Base-by-base conservation (phyloP, 2,888 invertebrate genomes). In the Margaritifera margaritifera region DNA sequence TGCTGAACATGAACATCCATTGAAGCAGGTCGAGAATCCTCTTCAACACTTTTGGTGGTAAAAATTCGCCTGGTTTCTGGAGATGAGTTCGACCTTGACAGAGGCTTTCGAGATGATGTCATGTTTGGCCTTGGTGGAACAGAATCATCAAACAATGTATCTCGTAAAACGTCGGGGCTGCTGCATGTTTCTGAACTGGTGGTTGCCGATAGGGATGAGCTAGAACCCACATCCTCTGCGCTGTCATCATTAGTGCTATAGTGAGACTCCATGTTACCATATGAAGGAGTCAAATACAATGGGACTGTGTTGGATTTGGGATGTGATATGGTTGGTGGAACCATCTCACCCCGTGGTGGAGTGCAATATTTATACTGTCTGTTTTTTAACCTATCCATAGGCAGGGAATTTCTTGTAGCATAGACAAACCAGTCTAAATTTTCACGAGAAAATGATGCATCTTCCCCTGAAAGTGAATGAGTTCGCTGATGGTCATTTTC, bases 361-460 rank as follows among this genome's bases (percentile, higher is more conserved):
- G 79, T 77, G 63, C 77, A 78, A 63, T 78, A 77, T 62, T 78
- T 79, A 24, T 71, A 72, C 15, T 71, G 69, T 53, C 63, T 64
- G 25, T 62, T 65, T 20, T 70, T 54, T 56, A 77, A 66, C 53
- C 75, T 78, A 42, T 77, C 72, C 4, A 81, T 73, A n/a, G 80
- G 80, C 25, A 80, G 64, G 15, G 80, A 79, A 66, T 84, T 85
- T 69, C 84, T 77, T 63, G 84, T 86, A 5, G 84, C 76, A 72
- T 85, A 86, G 20, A 86, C 86, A 54, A 84, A 66, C 83, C 85
- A 86, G 72, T 86, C 84, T 53, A 83, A 69, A 66, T 79, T 84
- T 56, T 84, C 84, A 54, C 72, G 71, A 56, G 81, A 67, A 25
- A 68, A 65, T 53, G 70, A 64, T 24, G 69, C 71, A 18, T 74